A percentile compares a stretch with the other conserved stretches of the same genome.
Evolutionary conservation across 2,888 invertebrate species (phyloP).

Genomic region (Noctuana brunneofusca): DNA sequence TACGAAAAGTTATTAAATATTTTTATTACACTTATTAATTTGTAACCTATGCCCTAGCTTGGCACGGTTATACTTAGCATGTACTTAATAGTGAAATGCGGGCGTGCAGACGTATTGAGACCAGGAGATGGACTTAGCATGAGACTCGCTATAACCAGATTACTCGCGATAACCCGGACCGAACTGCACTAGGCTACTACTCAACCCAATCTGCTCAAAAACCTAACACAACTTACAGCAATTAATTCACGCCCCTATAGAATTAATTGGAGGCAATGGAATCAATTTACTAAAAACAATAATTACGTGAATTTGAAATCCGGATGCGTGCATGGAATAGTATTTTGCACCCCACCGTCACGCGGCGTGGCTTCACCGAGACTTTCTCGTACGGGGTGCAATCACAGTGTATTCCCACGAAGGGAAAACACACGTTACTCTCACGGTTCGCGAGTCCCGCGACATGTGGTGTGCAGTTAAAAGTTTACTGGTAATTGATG

Average conservation of each 20-base stretch:
- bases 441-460: constrained; percentile 53
- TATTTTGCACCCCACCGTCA: constrained; percentile 78
- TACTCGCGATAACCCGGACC: no score
- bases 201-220: no score
- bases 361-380: constrained; percentile 56
- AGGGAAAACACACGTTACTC: constrained; percentile 45
- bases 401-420: constrained; percentile 74
- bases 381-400: constrained; percentile 68
- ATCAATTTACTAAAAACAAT: constrained; percentile 34
- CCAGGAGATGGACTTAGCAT: no score
- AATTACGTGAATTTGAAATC: constrained; percentile 59
- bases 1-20: no score
- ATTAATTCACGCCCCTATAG: constrained; percentile 8
- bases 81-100: no score
- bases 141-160: no score
- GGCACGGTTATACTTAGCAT: no score
- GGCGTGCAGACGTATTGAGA: no score
- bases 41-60: no score
- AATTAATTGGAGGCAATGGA: constrained; percentile 27
- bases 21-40: no score
- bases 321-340: constrained; percentile 63
- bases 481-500: background rate
- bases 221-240: background rate
- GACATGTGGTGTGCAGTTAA: constrained; percentile 42
- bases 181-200: no score